Evolutionary conservation across 2,888 invertebrate genomes (phyloP), one percentile per base, ranked within the genome.

Genomic region (Acronicta leporina): DNA sequence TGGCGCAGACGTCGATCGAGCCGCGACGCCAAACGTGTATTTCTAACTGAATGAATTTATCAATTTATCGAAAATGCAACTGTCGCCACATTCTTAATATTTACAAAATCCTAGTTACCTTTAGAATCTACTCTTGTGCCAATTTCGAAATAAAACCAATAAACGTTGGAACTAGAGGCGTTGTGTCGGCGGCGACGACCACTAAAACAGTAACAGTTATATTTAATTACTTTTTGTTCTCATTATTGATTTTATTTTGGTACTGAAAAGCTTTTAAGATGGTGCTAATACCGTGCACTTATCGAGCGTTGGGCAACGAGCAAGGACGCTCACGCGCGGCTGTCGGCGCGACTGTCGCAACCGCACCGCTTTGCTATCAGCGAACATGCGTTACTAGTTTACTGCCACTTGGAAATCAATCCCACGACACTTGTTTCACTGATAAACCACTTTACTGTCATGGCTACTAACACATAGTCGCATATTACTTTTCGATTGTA

Each of bases 261-360:
- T 75, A 73, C 75, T 81, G 73, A 83, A 87, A 90, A 90, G 89
- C 90, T 92, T 89, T 91, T 92, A 92, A 89, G 88, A 88, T 88
- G 90, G 85, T 81, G 85, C 83, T 84, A 85, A 86, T 82, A 84
- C 80, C 74, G 82, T 79, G 87, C 86, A 87, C 82, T 88, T 91
- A 89, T 90, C 77, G 85, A 79, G 52, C 60, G 86, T 92, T 91
- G 88, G 77, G 92, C 87, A 92, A 93, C 83, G 79, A 74, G 83
- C 90, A 92, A 92, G 92, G 92, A 90, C 92, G 88, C 75, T 77
- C 77, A 77, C 78, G 83, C 80, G 72, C 74, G 68, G 77, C 77
- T 87, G 83, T 80, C 68, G 86, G 42, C 56, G 59, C 47, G 77
- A 77, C 80, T 88, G 83, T 80, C 68, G 86, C 86, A 85, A 84